Conservation (phyloP, 2,797 vertebrate genomes). For the Myotis planiceps region DNA sequence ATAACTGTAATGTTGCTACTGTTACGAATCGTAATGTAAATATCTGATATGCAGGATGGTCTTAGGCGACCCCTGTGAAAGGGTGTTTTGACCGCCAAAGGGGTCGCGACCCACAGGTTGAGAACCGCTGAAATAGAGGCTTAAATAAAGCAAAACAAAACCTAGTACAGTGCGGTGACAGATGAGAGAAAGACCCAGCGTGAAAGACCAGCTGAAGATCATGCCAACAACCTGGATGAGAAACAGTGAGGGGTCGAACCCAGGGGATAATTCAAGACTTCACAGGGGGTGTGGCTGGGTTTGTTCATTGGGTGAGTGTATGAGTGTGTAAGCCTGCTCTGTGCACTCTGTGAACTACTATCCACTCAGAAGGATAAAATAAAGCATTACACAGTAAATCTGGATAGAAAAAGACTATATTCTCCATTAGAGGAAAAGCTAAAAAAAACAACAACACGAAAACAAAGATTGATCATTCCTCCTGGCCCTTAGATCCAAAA, state of each 20-base stretch:
- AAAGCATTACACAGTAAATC: not conserved
- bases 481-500: not conserved
- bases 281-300: not conserved
- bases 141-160: not conserved
- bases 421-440: not conserved
- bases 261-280: not conserved
- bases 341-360: not conserved
- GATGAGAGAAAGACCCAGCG: not conserved
- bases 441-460: not conserved
- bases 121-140: not conserved
- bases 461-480: not conserved
- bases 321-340: not conserved
- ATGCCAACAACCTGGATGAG: not conserved
- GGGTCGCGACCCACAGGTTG: no score
- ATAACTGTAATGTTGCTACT: no score
- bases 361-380: not conserved
- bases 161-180: not conserved
- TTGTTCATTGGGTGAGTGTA: not conserved
- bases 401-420: not conserved
- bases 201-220: not conserved
- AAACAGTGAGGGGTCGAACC: not conserved
- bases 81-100: no score
- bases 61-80: no score
- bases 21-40: no score
- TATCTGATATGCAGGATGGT: no score